These are phyloP conservation scores for Dryocosmus kuriphilus DNA, from an alignment of 2,888 invertebrate genomes.

Conservation along the genomic window DNA sequence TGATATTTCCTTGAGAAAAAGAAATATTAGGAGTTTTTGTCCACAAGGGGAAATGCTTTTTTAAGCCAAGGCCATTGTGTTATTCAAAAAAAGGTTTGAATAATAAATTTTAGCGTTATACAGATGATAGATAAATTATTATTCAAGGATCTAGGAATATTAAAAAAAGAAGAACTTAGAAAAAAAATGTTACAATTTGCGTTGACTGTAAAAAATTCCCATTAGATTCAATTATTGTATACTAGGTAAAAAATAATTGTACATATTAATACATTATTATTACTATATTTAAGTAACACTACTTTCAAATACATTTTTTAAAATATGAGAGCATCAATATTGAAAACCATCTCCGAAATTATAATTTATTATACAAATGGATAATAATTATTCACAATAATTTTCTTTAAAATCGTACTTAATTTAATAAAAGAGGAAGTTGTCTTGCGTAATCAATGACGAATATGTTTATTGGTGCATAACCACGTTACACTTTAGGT, in stretches of 20 bases:
- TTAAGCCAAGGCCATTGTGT: background rate
- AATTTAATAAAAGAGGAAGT: background rate
- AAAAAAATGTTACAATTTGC: background rate
- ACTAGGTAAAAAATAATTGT: no score
- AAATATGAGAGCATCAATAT: no score
- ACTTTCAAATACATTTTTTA: no score
- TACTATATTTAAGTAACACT: no score
- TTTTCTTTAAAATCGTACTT: background rate
- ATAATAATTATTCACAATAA: background rate
- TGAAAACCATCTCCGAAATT: no score
- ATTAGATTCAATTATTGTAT: background rate
- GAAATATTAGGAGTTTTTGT: conserved; percentile 5
- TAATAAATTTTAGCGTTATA: no score
- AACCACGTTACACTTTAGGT: background rate
- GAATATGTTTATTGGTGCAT: conserved; percentile 29
- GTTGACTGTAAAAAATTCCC: background rate
- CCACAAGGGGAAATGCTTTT: conserved; percentile 17
- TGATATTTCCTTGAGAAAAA: conserved; percentile 8
- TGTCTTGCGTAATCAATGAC: conserved; percentile 13
- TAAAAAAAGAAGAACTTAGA: background rate
- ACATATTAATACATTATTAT: no score
- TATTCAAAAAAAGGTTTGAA: no score
- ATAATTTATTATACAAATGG: background rate
- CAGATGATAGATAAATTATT: no score
- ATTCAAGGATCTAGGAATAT: conserved; percentile 1